Percentiles rank a stretch among this genome's conserved stretches.
Evolutionary conservation across 2,113 vertebrate genomes (phyloP).

Genomic region (Tachysurus vachellii): DNA sequence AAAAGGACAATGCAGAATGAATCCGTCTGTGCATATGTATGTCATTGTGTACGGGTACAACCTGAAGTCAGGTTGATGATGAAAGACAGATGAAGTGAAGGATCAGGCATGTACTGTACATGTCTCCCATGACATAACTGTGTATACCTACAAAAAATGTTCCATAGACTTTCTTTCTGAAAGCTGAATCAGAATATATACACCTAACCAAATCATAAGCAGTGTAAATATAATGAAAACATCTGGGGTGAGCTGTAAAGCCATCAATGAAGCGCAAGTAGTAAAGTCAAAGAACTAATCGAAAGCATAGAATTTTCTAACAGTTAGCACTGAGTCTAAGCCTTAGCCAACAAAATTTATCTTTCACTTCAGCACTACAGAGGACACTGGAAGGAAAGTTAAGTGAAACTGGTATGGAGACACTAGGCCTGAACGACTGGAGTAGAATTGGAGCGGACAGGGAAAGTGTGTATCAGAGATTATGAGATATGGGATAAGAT

Average conservation of each 20-base stretch:
- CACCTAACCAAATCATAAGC: not conserved
- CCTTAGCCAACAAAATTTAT: conserved; percentile 15
- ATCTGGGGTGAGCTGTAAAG: not conserved
- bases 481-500: not conserved
- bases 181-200: conserved; percentile 32
- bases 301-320: not conserved
- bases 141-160: not conserved
- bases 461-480: not conserved
- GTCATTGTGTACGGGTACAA: not conserved
- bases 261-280: not conserved
- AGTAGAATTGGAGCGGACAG: conserved; percentile 10
- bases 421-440: conserved; percentile 17
- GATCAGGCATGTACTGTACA: not conserved
- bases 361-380: conserved; percentile 31
- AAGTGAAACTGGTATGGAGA: conserved; percentile 39
- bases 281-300: not conserved
- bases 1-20: conserved; percentile 19
- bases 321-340: conserved; percentile 22
- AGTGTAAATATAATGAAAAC: not conserved
- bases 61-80: conserved; percentile 1
- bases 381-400: conserved; percentile 38
- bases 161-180: not conserved
- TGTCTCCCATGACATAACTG: not conserved
- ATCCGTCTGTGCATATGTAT: conserved; percentile 13
- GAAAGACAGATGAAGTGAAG: too few species aligned